Evolutionary conservation across 2,888 invertebrate genomes (phyloP).

Genomic region (Drosophila dives): DNA sequence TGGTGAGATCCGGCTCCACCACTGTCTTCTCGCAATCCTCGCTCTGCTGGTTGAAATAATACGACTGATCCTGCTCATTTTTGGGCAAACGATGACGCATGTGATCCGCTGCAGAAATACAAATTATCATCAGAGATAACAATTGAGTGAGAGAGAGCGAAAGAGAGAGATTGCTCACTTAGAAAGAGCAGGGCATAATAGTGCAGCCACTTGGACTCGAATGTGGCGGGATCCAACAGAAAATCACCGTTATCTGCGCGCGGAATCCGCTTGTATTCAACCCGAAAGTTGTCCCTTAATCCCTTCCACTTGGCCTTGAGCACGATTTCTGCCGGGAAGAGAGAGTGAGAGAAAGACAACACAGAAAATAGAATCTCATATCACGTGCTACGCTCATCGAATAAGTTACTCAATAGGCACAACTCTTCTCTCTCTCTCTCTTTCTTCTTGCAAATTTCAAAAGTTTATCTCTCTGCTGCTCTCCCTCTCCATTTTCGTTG

Average conservation of each 20-base stretch:
- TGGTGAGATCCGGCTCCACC: slow-evolving; percentile 84
- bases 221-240: slow-evolving; percentile 83
- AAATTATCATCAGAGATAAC: background rate
- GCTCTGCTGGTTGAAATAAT: slow-evolving; percentile 80
- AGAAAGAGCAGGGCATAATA: slow-evolving; percentile 84
- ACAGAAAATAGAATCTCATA: slow-evolving; percentile 7
- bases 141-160: background rate
- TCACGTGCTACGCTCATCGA: slow-evolving; percentile 8
- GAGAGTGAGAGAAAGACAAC: slow-evolving; percentile 1
- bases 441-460: background rate
- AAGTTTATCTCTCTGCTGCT: background rate
- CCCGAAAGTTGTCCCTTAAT: slow-evolving; percentile 85
- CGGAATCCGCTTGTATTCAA: slow-evolving; percentile 85
- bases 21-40: slow-evolving; percentile 83
- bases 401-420: slow-evolving; percentile 31
- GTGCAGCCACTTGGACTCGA: slow-evolving; percentile 85
- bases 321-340: slow-evolving; percentile 79
- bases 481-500: background rate
- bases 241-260: slow-evolving; percentile 83
- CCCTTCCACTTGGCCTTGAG: slow-evolving; percentile 85
- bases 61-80: slow-evolving; percentile 82
- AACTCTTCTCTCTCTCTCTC: slow-evolving; percentile 12
- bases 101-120: slow-evolving; percentile 80
- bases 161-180: slow-evolving; percentile 71
- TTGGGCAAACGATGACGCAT: slow-evolving; percentile 84